Evolutionary conservation across 2,113 vertebrate genomes (phyloP).

Genomic region (Anguilla rostrata): DNA sequence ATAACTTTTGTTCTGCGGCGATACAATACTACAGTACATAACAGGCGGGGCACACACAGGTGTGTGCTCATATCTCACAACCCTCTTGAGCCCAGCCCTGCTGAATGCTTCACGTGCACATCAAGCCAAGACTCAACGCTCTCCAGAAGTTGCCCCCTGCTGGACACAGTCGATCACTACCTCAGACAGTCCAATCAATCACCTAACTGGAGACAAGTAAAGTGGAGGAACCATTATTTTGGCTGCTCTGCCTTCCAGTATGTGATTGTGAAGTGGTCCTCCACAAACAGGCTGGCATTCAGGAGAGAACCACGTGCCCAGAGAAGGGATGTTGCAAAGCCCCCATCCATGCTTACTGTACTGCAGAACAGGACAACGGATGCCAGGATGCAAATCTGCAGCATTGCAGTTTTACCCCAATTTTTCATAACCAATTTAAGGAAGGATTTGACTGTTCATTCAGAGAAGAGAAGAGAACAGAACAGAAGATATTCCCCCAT

Average conservation of each 20-base stretch:
- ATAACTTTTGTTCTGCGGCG: background rate
- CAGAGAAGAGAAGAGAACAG: background rate
- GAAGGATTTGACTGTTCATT: background rate
- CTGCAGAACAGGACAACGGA: slow-evolving; percentile 6
- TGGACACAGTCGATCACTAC: slow-evolving; percentile 37
- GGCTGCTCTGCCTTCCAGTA: slow-evolving; percentile 44
- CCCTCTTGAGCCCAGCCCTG: background rate
- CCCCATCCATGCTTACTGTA: background rate
- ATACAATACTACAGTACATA: background rate
- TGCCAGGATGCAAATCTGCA: background rate
- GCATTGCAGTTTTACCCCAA: background rate
- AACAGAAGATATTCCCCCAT: background rate
- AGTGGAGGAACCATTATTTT: slow-evolving; percentile 36
- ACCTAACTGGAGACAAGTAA: background rate
- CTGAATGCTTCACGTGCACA: background rate
- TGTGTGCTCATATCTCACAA: slow-evolving; percentile 19
- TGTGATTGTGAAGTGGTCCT: slow-evolving; percentile 44
- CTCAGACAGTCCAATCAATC: slow-evolving; percentile 36
- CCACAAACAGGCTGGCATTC: slow-evolving; percentile 38
- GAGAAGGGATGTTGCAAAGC: slow-evolving; percentile 21
- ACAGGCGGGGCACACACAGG: background rate
- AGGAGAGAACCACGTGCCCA: slow-evolving; percentile 26
- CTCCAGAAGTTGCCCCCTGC: slow-evolving; percentile 23
- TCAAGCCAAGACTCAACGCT: slow-evolving; percentile 25
- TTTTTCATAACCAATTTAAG: background rate